Evolutionary conservation across 2,888 invertebrate species (phyloP).

Genomic region (Cataglyphis rosenhaueri): DNA sequence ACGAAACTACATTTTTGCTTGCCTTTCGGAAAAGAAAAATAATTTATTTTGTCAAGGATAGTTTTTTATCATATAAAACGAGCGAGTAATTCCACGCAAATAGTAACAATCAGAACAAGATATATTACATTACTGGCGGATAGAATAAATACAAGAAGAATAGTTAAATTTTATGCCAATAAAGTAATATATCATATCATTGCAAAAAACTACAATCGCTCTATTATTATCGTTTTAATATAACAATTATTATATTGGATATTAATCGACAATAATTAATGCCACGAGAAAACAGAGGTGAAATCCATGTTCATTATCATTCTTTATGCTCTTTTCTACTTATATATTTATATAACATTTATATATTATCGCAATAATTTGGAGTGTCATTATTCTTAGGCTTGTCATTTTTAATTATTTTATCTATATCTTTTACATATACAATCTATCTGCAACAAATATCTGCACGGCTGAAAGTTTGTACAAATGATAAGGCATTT

Average conservation of each 20-base stretch:
- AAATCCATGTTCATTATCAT: not conserved
- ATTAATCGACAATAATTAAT: conserved; percentile 6
- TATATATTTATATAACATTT: conserved; percentile 23
- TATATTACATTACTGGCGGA: not conserved
- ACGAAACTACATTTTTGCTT: not conserved
- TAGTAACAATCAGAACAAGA: not conserved
- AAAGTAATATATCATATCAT: conserved; percentile 5
- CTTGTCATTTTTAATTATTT: conserved; percentile 14
- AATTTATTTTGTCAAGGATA: not conserved
- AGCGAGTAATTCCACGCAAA: not conserved
- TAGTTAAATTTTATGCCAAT: not conserved
- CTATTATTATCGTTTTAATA: conserved; percentile 2
- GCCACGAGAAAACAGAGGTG: not conserved
- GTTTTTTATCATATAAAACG: conserved; percentile 31
- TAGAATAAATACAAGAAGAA: not conserved
- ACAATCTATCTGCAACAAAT: not conserved
- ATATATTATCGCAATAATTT: conserved; percentile 38
- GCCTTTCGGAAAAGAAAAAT: not conserved
- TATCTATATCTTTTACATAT: not conserved
- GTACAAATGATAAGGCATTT: not conserved
- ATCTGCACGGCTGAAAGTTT: conserved; percentile 9
- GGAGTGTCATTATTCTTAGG: conserved; percentile 8
- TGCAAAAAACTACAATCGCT: not conserved
- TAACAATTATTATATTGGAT: not conserved
- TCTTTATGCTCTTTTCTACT: not conserved